Conservation (phyloP, 30 jellyfish, hydroid and myxozoan species). For the Haliclystus octoradiatus region DNA sequence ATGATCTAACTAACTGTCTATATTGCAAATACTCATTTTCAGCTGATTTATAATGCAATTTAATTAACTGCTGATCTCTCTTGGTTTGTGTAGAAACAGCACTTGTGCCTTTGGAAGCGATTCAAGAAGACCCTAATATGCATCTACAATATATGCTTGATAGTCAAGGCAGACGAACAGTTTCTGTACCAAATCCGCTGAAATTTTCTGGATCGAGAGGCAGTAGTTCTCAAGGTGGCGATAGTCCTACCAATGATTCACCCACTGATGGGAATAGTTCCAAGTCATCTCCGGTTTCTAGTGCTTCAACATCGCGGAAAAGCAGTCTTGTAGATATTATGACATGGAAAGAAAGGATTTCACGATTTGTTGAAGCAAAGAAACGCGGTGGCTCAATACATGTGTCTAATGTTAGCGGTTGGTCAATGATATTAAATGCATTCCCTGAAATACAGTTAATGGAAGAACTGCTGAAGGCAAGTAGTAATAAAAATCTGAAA, state of each 20-base stretch:
- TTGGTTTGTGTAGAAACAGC: too few species aligned
- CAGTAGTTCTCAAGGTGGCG: background rate
- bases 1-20: too few species aligned
- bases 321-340: background rate
- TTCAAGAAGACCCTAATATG: background rate
- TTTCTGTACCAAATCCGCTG: background rate
- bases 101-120: background rate
- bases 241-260: background rate
- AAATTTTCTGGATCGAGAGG: background rate
- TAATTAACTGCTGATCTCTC: too few species aligned
- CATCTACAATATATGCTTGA: background rate
- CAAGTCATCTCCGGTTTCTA: background rate
- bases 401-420: background rate
- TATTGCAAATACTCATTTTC: too few species aligned
- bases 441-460: conserved; percentile 44
- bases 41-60: too few species aligned
- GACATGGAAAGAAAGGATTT: background rate
- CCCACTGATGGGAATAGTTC: background rate
- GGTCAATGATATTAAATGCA: conserved; percentile 28
- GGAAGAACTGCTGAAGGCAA: conserved; percentile 25
- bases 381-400: background rate
- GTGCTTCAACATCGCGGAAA: background rate
- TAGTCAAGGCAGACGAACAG: background rate
- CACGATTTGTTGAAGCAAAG: background rate
- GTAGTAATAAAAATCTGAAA: too few species aligned